Conservation (phyloP, 2,113 vertebrate species). For the Clarias gariepinus region DNA sequence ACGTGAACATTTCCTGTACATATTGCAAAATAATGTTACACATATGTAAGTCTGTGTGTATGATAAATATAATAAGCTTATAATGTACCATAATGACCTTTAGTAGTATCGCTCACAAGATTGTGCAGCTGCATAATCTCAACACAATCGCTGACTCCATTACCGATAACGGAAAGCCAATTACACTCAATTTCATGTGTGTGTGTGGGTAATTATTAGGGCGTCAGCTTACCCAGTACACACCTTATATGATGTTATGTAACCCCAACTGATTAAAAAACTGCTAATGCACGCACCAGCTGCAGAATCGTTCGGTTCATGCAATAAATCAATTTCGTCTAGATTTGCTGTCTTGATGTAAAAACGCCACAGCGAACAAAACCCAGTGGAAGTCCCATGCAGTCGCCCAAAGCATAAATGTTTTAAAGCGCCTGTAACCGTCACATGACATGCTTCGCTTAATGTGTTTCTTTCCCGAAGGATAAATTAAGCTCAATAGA, state of each 20-base stretch:
- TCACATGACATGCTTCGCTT: not conserved
- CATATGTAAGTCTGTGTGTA: slow-evolving; percentile 13
- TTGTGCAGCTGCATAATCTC: slow-evolving; percentile 7
- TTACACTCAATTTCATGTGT: not conserved
- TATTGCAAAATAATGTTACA: not conserved
- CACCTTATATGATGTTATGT: slow-evolving; percentile 28
- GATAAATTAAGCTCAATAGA: slow-evolving; percentile 3
- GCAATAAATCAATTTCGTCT: not conserved
- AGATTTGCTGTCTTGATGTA: not conserved
- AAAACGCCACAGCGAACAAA: not conserved
- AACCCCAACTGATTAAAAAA: slow-evolving; percentile 13
- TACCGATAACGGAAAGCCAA: slow-evolving; percentile 9
- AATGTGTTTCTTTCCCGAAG: slow-evolving; percentile 19
- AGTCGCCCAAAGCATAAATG: slow-evolving; percentile 11
- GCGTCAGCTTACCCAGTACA: not conserved
- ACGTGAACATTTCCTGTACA: not conserved
- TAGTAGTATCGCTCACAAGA: not conserved
- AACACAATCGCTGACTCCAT: slow-evolving; percentile 7
- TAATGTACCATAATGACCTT: slow-evolving; percentile 13
- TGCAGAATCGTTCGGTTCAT: not conserved
- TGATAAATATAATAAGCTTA: not conserved
- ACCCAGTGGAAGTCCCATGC: not conserved
- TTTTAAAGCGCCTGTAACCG: not conserved
- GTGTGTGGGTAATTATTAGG: slow-evolving; percentile 12
- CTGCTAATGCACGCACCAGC: slow-evolving; percentile 8